Evolutionary conservation across 2,113 vertebrate species (phyloP), one percentile per base, ranked within the genome.

Genomic region (Strix uralensis): DNA sequence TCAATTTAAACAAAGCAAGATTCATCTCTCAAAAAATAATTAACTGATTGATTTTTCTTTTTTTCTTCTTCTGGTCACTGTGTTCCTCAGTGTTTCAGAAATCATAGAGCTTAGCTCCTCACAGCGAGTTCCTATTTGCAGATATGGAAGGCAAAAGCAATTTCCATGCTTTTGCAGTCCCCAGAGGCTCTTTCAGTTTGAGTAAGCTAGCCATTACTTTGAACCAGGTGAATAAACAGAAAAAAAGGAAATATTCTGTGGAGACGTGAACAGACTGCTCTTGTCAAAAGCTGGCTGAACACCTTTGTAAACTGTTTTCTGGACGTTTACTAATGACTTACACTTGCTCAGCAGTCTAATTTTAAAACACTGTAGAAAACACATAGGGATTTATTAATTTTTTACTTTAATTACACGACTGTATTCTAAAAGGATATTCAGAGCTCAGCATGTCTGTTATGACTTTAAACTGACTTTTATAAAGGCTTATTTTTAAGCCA

Each of bases 161-260:
- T 93, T 81, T 95, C 78, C 47, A 13, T 42, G 22, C 70, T 90
- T 81, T 72, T 75, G 36, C 69, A 51, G 65, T 94, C 69, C 73
- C 81, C n/a, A n/a, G 52, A 74, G 88, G 19, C 55, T 88, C 72
- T 81, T 78, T 71, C 77, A 71, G 40, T 67, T 93, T 90, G 78
- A 74, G 87, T 67, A 79, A 91, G 52, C 59, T 65, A 73, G 67
- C 52, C 83, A 86, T 71, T 91, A 66, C 86, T 86, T 94, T 86
- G 86, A 92, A 89, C 58, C 89, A 92, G 89, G 89, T 96, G 86
- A 94, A 92, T 91, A 95, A 96, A 94, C 81, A 96, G 49, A 54
- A 66, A 49, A 32, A 62, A 52, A 15, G 30, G 62, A 83, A 86
- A 69, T 63, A 77, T 10, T 90, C 42, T 77, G 58, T 57, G 86